These are phyloP conservation scores for Eupithecia abbreviata DNA, from an alignment of 2,888 invertebrate species.

Conservation along the genomic window DNA sequence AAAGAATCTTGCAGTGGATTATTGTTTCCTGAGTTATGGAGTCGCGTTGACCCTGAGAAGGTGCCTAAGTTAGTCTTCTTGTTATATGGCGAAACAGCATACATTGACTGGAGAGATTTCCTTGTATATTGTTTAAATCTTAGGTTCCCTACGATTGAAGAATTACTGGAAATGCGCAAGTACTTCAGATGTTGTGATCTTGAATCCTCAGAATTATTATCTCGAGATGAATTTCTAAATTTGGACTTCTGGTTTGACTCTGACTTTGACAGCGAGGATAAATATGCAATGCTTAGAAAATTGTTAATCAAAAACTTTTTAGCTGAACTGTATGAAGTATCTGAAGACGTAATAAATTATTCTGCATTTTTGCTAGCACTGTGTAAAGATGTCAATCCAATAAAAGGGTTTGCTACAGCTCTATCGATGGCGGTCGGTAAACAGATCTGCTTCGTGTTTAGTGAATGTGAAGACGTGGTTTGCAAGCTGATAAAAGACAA, in stretches of 20 bases:
- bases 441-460: slow-evolving; percentile 73
- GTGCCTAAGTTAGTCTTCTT: slow-evolving; percentile 70
- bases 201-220: slow-evolving; percentile 65
- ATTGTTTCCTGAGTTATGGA: slow-evolving; percentile 72
- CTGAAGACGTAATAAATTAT: slow-evolving; percentile 82
- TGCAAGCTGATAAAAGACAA: slow-evolving; percentile 69
- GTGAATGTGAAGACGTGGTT: slow-evolving; percentile 79
- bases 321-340: slow-evolving; percentile 81
- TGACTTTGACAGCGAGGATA: slow-evolving; percentile 60
- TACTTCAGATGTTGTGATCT: slow-evolving; percentile 78
- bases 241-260: slow-evolving; percentile 72
- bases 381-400: slow-evolving; percentile 83
- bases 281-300: slow-evolving; percentile 57
- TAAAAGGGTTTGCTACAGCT: slow-evolving; percentile 83
- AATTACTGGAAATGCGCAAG: slow-evolving; percentile 79
- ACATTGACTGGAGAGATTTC: slow-evolving; percentile 87
- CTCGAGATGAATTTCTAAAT: slow-evolving; percentile 62
- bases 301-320: slow-evolving; percentile 82
- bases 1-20: slow-evolving; percentile 70
- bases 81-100: slow-evolving; percentile 82
- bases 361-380: slow-evolving; percentile 85
- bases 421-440: slow-evolving; percentile 83
- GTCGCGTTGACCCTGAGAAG: slow-evolving; percentile 68
- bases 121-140: slow-evolving; percentile 84
- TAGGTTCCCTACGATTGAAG: slow-evolving; percentile 79